Evolutionary conservation across 2,113 vertebrate species (phyloP).

Genomic region (Dipodomys spectabilis): DNA sequence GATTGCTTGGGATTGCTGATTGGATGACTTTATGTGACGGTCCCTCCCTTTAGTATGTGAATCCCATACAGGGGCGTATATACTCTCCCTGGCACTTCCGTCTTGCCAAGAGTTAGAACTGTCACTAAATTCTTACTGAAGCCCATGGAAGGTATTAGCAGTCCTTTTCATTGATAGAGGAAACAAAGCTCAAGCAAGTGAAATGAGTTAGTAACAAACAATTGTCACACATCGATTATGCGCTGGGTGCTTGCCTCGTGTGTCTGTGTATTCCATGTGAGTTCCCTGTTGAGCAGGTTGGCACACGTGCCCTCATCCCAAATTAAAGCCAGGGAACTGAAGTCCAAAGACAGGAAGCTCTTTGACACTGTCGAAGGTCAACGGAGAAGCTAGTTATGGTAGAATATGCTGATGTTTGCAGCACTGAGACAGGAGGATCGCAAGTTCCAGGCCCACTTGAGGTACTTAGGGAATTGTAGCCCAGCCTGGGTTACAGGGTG

Average conservation of each 20-base stretch:
- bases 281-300: background rate
- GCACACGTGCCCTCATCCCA: background rate
- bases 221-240: background rate
- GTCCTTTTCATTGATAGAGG: background rate
- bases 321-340: background rate
- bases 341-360: background rate
- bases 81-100: background rate
- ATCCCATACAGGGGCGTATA: rapidly evolving
- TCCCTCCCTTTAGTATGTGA: background rate
- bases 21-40: background rate
- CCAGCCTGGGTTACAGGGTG: too few relatives aligned
- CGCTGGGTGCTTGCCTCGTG: background rate
- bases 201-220: background rate
- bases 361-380: background rate
- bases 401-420: background rate
- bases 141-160: background rate
- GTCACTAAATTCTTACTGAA: background rate
- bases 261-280: too few relatives aligned
- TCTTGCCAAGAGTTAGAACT: background rate
- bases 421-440: too few relatives aligned
- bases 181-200: background rate
- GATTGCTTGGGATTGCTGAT: background rate
- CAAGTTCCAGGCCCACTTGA: too few relatives aligned
- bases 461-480: too few relatives aligned
- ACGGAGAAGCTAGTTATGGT: background rate